These are phyloP conservation scores for Actinopyga echinites DNA, from an alignment of 53 echinoderm and acorn worm genomes.

Conservation along the genomic window DNA sequence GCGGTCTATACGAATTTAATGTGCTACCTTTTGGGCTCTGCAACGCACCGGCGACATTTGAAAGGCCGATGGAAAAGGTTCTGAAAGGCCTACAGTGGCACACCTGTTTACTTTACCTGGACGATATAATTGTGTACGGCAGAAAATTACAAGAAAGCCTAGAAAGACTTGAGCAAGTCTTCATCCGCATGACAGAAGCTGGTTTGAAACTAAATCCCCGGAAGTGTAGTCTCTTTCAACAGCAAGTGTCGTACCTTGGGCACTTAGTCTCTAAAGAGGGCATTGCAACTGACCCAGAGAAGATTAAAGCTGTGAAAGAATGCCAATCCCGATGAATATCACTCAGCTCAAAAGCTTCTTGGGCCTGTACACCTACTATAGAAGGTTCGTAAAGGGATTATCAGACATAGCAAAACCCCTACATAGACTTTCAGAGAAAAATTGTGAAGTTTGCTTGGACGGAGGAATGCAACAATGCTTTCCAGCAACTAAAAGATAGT, in stretches of 20 bases:
- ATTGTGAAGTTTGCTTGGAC: too few species aligned
- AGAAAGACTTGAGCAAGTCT: slow-evolving; percentile 43
- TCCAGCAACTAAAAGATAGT: too few species aligned
- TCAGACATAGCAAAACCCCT: too few species aligned
- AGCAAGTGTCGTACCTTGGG: slow-evolving; percentile 25
- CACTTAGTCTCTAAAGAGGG: slow-evolving; percentile 10
- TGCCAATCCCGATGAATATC: not conserved
- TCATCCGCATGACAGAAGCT: slow-evolving; percentile 36
- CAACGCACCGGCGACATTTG: slow-evolving; percentile 35
- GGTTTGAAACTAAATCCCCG: slow-evolving; percentile 56
- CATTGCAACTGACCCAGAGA: slow-evolving; percentile 12
- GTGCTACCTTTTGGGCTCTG: slow-evolving; percentile 50
- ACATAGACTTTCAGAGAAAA: too few species aligned
- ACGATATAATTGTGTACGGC: slow-evolving; percentile 51
- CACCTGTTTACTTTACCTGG: slow-evolving; percentile 54
- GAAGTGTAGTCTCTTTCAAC: slow-evolving; percentile 43
- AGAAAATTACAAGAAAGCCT: slow-evolving; percentile 22
- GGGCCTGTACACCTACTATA: too few species aligned
- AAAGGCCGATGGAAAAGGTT: slow-evolving; percentile 55
- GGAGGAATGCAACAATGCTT: too few species aligned
- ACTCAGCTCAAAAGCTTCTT: not conserved
- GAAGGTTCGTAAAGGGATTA: too few species aligned
- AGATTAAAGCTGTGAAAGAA: not conserved
- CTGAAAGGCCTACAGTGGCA: not conserved
- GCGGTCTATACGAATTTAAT: slow-evolving; percentile 53